A percentile compares a stretch with the other conserved stretches of the same genome.
These are phyloP conservation scores for Meloidogyne hapla DNA, from an alignment of 1,140 invertebrate genomes.

Conservation along the genomic window DNA sequence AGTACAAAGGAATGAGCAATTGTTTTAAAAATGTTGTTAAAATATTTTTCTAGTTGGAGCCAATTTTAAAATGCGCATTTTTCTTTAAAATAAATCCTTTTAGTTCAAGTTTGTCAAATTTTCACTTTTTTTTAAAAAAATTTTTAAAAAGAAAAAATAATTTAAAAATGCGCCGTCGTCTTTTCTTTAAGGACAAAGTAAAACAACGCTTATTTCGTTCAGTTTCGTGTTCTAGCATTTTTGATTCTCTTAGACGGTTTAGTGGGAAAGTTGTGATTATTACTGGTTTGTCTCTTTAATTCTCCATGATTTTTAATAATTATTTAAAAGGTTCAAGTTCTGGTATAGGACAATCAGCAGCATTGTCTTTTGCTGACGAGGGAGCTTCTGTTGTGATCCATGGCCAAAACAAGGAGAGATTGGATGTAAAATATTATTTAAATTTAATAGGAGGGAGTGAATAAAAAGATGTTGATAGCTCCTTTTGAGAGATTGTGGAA, in stretches of 20 bases:
- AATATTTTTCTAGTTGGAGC: background rate
- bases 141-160: too few species aligned
- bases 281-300: constrained; percentile 10
- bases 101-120: background rate
- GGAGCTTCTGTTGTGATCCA: constrained; percentile 40
- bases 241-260: constrained; percentile 16
- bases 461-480: too few species aligned
- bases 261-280: constrained; percentile 34
- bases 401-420: constrained; percentile 35
- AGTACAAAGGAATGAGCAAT: background rate
- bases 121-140: too few species aligned
- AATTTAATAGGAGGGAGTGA: background rate
- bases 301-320: background rate
- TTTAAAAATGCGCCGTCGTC: background rate
- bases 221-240: background rate
- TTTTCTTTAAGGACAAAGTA: background rate
- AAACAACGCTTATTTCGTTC: background rate
- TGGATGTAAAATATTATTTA: constrained; percentile 23
- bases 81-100: background rate
- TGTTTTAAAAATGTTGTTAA: background rate
- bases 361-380: constrained; percentile 36
- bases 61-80: constrained; percentile 1
- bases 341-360: constrained; percentile 40
- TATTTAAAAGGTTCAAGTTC: constrained; percentile 40
- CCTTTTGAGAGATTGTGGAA: too few species aligned